Conservation (phyloP, 2,888 invertebrate genomes). For the Scaptomyza caliginosa region DNA sequence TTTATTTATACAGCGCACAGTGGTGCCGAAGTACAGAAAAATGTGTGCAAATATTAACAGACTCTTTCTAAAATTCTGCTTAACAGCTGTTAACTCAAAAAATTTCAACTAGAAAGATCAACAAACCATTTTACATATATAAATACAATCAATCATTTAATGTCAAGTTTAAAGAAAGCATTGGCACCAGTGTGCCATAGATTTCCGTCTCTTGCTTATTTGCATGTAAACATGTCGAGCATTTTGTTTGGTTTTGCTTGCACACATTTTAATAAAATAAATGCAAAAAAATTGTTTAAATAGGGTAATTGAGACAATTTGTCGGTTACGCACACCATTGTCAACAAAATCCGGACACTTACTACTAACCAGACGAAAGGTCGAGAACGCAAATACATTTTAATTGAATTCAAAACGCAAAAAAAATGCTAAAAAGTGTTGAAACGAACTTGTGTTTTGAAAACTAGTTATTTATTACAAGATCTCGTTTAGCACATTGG, state of each 20-base stretch:
- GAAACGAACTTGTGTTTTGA: conserved; percentile 34
- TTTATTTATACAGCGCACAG: conserved; percentile 52
- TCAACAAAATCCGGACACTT: background rate
- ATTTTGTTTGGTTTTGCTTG: conserved; percentile 60
- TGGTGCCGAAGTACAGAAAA: conserved; percentile 22
- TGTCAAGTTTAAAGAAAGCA: too few species aligned
- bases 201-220: conserved; percentile 29
- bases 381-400: conserved; percentile 43
- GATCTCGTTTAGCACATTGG: conserved; percentile 11
- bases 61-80: background rate
- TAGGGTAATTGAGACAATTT: conserved; percentile 83
- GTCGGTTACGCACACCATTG: conserved; percentile 58
- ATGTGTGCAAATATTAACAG: too few species aligned
- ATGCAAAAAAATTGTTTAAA: conserved; percentile 80
- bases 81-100: background rate
- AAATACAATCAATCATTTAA: background rate
- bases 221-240: conserved; percentile 42
- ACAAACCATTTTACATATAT: background rate
- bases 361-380: conserved; percentile 31
- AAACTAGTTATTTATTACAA: conserved; percentile 19
- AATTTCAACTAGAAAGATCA: background rate
- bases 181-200: conserved; percentile 40
- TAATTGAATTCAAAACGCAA: conserved; percentile 36
- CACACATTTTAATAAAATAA: conserved; percentile 78
- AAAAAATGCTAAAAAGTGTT: conserved; percentile 18